These are phyloP conservation scores for Oligia strigilis DNA, from an alignment of 2,888 invertebrate genomes.

Conservation along the genomic window DNA sequence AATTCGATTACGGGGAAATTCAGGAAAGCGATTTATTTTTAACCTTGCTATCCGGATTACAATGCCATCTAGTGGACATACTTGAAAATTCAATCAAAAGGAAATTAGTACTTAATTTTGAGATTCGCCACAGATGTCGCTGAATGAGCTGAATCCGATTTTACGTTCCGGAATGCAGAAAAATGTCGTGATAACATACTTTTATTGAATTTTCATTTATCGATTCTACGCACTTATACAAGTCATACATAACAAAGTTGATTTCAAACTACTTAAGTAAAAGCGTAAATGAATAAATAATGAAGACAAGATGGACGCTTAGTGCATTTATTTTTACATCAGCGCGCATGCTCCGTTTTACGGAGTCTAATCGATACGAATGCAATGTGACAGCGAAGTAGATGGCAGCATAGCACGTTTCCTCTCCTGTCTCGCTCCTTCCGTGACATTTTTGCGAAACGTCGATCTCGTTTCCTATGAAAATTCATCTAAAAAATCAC, in stretches of 20 bases:
- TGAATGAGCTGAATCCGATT: not conserved
- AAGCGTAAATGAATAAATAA: not conserved
- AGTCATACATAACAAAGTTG: not conserved
- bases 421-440: slow-evolving; percentile 77
- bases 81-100: not conserved
- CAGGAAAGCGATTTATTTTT: not conserved
- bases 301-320: not conserved
- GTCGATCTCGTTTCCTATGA: slow-evolving; percentile 82
- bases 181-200: not conserved
- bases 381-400: slow-evolving; percentile 69
- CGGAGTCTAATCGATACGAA: slow-evolving; percentile 69
- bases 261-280: not conserved
- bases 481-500: slow-evolving; percentile 79
- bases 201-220: not conserved
- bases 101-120: not conserved
- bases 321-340: slow-evolving; percentile 4
- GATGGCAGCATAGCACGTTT: slow-evolving; percentile 65
- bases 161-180: slow-evolving; percentile 40
- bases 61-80: slow-evolving; percentile 28
- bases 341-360: slow-evolving; percentile 82
- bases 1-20: not conserved
- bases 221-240: not conserved
- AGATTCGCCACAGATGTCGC: slow-evolving; percentile 42
- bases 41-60: not conserved
- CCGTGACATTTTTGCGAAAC: slow-evolving; percentile 86